These are phyloP conservation scores for Limulus polyphemus DNA, from an alignment of 2,888 invertebrate genomes.

Conservation along the genomic window DNA sequence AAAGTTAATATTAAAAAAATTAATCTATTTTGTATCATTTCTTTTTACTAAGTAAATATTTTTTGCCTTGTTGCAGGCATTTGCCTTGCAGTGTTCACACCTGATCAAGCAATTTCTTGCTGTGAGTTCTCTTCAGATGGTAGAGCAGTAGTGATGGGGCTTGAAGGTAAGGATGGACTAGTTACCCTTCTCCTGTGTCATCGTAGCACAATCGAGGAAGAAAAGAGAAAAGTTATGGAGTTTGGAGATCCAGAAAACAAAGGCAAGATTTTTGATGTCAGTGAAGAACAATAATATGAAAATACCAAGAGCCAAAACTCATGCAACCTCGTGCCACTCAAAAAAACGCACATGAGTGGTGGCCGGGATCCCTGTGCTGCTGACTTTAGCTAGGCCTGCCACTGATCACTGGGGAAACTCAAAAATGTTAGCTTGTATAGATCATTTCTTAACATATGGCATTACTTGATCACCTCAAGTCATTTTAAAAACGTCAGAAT, in stretches of 20 bases:
- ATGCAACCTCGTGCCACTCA: too few relatives aligned
- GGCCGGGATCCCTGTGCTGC: too few relatives aligned
- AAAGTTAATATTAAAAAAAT: too few relatives aligned
- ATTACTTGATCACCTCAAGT: too few relatives aligned
- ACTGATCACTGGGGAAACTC: too few relatives aligned
- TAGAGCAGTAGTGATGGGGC: conserved; percentile 52
- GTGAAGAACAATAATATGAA: conserved; percentile 10
- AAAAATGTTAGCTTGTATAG: too few relatives aligned
- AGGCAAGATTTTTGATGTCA: conserved; percentile 15
- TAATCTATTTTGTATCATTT: too few relatives aligned
- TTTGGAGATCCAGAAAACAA: conserved; percentile 17
- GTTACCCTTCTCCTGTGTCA: conserved; percentile 17
- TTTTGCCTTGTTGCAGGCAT: conserved; percentile 45
- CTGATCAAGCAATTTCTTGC: conserved; percentile 56
- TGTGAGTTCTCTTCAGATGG: conserved; percentile 65
- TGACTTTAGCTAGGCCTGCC: too few relatives aligned
- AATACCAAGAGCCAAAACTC: neutral
- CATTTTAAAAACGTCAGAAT: too few relatives aligned
- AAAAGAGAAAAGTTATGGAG: conserved; percentile 11
- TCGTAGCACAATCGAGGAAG: conserved; percentile 16
- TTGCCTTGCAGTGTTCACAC: conserved; percentile 63
- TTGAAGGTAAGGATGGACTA: conserved; percentile 43
- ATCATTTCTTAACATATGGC: too few relatives aligned
- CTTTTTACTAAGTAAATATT: neutral
- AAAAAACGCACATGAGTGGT: too few relatives aligned